Evolutionary conservation across 2,797 vertebrate genomes (phyloP).

Genomic region (Catostomus latipinnis): DNA sequence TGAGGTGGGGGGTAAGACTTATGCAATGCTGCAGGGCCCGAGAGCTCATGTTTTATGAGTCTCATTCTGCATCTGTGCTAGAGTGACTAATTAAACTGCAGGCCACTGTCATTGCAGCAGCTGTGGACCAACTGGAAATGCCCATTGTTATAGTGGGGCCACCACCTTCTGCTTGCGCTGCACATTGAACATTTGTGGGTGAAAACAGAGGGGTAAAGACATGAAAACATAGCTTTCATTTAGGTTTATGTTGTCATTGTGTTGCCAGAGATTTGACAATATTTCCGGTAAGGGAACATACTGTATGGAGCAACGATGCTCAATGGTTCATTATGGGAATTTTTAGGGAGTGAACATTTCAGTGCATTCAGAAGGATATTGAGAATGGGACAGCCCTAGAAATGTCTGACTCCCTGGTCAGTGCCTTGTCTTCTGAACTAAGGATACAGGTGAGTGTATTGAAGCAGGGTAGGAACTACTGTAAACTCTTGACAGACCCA

Average conservation of each 20-base stretch:
- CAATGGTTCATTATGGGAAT: no score
- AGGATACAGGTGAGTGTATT: no score
- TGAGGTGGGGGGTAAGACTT: slow-evolving; percentile 58
- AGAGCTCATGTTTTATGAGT: slow-evolving; percentile 70
- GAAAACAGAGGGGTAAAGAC: neutral
- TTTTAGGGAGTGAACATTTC: no score
- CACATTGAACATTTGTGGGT: neutral
- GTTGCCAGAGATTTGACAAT: no score
- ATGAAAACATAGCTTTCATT: slow-evolving; percentile 1
- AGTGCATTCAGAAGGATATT: no score
- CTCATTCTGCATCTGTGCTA: slow-evolving; percentile 65
- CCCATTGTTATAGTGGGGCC: neutral
- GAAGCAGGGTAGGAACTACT: no score
- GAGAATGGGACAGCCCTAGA: no score
- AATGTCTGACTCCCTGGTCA: no score
- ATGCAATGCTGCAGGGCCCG: slow-evolving; percentile 68
- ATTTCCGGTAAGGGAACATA: no score
- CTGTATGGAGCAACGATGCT: no score
- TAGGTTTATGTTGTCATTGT: neutral
- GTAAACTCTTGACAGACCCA: no score
- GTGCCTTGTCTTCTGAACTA: no score
- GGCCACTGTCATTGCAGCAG: slow-evolving; percentile 66
- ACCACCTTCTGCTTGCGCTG: neutral
- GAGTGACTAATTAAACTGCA: slow-evolving; percentile 75
- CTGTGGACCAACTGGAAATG: slow-evolving; percentile 55